Evolutionary conservation across 2,113 vertebrate genomes (phyloP).

Genomic region (Pseudonaja textilis): DNA sequence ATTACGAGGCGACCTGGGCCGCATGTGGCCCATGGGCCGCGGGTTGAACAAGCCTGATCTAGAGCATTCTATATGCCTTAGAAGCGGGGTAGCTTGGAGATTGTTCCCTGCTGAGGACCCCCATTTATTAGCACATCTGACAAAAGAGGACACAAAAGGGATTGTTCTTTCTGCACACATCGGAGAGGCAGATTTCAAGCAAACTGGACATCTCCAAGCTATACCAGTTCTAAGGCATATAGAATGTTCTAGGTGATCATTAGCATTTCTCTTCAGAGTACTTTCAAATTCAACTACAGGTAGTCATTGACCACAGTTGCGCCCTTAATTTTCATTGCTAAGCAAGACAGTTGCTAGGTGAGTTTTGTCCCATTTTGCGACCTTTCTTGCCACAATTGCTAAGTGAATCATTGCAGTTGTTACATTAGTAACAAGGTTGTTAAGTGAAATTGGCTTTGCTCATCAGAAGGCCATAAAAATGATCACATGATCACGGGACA

Average conservation of each 20-base stretch:
- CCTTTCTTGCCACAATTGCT: too few species aligned
- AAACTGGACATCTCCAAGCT: not conserved
- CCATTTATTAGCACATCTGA: not conserved
- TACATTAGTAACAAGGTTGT: too few species aligned
- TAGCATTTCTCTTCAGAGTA: not conserved
- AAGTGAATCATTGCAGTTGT: too few species aligned
- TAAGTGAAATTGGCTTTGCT: not conserved
- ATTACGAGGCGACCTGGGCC: too few species aligned
- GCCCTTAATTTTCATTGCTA: too few species aligned
- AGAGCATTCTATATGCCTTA: not conserved
- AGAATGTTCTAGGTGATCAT: not conserved
- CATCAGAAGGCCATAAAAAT: not conserved
- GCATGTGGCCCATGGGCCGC: too few species aligned
- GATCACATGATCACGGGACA: not conserved
- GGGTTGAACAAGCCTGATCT: too few species aligned
- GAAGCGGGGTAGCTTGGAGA: not conserved
- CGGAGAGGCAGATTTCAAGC: not conserved
- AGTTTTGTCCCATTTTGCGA: too few species aligned
- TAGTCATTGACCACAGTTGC: too few species aligned
- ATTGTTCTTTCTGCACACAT: not conserved
- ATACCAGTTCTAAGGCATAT: not conserved
- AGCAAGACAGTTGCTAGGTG: too few species aligned
- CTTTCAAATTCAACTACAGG: too few species aligned
- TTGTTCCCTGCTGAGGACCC: not conserved
- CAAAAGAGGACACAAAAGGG: not conserved